Evolutionary conservation across 2,888 invertebrate genomes (phyloP).

Genomic region (Cantharis lateralis): DNA sequence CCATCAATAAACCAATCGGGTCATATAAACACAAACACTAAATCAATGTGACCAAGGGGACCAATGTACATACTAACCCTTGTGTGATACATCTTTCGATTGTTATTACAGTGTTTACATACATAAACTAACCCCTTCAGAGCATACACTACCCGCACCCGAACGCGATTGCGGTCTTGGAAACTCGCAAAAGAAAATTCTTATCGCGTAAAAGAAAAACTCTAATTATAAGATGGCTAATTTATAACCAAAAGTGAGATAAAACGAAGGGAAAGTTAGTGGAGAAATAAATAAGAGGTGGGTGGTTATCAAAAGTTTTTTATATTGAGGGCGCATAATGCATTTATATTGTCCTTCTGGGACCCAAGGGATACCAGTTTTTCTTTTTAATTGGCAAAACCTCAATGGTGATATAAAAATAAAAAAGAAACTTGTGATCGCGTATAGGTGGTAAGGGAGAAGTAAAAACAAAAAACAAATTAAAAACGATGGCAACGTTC

Average conservation of each 20-base stretch:
- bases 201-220: background rate
- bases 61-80: constrained; percentile 21
- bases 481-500: constrained; percentile 33
- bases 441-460: constrained; percentile 51
- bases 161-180: background rate
- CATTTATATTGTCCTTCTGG: constrained; percentile 38
- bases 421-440: constrained; percentile 49
- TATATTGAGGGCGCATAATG: constrained; percentile 37
- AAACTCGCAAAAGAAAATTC: background rate
- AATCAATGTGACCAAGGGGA: constrained; percentile 41
- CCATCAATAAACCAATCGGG: constrained; percentile 33
- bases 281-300: constrained; percentile 27
- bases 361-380: constrained; percentile 37
- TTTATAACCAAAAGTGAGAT: constrained; percentile 3
- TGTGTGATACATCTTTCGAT: constrained; percentile 13
- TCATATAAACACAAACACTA: constrained; percentile 41
- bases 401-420: constrained; percentile 56
- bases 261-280: constrained; percentile 10
- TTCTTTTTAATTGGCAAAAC: constrained; percentile 55
- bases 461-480: constrained; percentile 42
- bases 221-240: constrained; percentile 1
- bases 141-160: background rate
- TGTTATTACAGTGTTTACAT: constrained; percentile 23
- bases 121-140: constrained; percentile 6
- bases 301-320: constrained; percentile 29